phyloP scores from a whole-genome alignment of 2,888 invertebrate genomes.

The Fragum sueziense region DNA sequence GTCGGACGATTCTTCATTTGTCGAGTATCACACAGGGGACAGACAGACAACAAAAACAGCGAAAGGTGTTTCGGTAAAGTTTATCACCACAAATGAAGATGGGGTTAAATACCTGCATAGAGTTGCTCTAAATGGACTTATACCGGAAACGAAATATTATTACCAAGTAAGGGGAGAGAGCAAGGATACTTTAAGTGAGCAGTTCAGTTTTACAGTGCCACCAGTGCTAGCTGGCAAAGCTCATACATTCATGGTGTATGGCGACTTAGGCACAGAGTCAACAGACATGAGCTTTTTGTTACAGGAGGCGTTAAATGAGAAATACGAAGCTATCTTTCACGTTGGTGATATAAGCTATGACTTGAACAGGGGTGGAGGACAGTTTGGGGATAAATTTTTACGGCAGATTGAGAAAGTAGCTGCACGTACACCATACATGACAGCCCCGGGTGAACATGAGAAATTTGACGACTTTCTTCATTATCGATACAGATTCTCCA shows the following conservation, averaged over 20 bases:
- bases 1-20: conserved; percentile 58
- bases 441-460: conserved; percentile 77
- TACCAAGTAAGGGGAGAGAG: conserved; percentile 66
- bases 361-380: conserved; percentile 73
- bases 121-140: conserved; percentile 64
- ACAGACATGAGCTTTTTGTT: conserved; percentile 67
- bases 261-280: conserved; percentile 76
- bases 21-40: conserved; percentile 66
- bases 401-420: conserved; percentile 74
- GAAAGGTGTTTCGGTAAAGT: conserved; percentile 58
- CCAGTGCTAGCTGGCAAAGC: conserved; percentile 64
- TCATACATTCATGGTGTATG: conserved; percentile 77
- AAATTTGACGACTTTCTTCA: conserved; percentile 64
- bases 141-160: conserved; percentile 66
- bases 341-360: conserved; percentile 80
- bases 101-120: conserved; percentile 71
- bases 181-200: conserved; percentile 64
- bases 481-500: conserved; percentile 75
- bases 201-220: conserved; percentile 77
- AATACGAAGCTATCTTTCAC: conserved; percentile 75
- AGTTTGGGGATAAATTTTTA: conserved; percentile 77
- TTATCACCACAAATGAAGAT: conserved; percentile 62
- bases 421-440: conserved; percentile 79
- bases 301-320: conserved; percentile 68
- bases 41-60: conserved; percentile 47